phyloP scores from a whole-genome alignment of 2,113 vertebrate genomes.

The Gallinago undulata region DNA sequence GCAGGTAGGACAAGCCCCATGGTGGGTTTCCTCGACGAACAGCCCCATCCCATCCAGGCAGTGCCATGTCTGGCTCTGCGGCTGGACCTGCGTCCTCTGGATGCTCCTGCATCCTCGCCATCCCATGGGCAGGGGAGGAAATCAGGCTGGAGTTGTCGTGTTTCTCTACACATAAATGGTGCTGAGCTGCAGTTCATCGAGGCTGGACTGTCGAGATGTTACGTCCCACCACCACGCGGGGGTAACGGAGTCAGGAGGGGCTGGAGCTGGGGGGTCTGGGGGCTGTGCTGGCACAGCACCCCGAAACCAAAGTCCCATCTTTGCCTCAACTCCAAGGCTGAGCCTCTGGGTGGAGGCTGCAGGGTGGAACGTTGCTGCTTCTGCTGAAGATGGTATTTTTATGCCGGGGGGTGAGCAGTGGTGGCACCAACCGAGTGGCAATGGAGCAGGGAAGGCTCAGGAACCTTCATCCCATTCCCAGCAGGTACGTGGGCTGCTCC shows the following conservation, averaged over 20 bases:
- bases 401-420: accelerated
- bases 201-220: background rate
- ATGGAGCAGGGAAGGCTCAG: background rate
- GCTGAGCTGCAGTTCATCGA: background rate
- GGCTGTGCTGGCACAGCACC: too few relatives aligned
- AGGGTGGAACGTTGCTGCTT: accelerated
- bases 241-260: background rate
- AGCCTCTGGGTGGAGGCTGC: background rate
- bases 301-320: too few relatives aligned
- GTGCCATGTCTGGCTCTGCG: accelerated
- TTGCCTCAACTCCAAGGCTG: background rate
- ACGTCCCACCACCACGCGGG: accelerated
- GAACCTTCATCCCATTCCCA: accelerated
- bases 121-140: background rate
- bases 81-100: background rate
- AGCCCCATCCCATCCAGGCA: background rate
- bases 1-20: background rate
- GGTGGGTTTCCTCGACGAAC: background rate
- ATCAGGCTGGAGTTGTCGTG: background rate
- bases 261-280: background rate
- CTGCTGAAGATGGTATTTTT: background rate
- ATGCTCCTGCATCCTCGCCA: background rate
- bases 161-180: background rate
- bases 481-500: background rate
- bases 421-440: accelerated